Base-by-base conservation (phyloP, 1,140 invertebrate genomes). In the Lithobius niger region DNA sequence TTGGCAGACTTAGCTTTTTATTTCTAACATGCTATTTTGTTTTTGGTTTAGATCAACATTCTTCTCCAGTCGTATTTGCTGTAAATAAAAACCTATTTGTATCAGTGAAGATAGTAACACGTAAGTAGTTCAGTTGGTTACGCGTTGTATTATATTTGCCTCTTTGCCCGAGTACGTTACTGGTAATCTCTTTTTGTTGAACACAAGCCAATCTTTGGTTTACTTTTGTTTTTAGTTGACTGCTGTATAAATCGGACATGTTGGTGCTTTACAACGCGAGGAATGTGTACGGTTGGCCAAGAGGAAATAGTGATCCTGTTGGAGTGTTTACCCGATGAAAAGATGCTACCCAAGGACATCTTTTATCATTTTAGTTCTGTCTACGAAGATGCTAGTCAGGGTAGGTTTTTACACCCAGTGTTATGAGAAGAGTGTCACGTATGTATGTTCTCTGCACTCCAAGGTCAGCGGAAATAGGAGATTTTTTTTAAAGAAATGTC, bases 261-360 rank as follows among this genome's bases (percentile, higher is more conserved):
- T 58, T 88, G 88, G 80, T 86, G 84, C 68, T 82, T 90, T 59
- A 81, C 82, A 4, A 86, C 84, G 0, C 76, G 79, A 61, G 88
- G 88, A 21, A 70, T 93, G 63, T 80, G 81, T 49, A 82, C 82
- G 54, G 84, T 90, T 25, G 86, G 86, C 16, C 88, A 90, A 66
- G 87, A 91, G 68, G 89, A 93, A 74, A 71, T 92, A 19, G 79
- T 90, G 52, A 78, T 90, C 57, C 63, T 91, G 27, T 69, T 93
- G 10, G 86, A 91, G 69, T 76, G 76, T n/a, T 66, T 82, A 10
- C 77, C 81, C 0, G 77, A 81, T 52, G 84, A 88, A 64, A 76
- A 71, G 1, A 68, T 69, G 22, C 74, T 86, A 56, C 87, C 88
- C 0, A 78, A 78, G 60, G 87, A 92, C 67, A 73, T 92, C 36